Base-by-base conservation (phyloP, 1,140 invertebrate genomes). In the Ceratosolen solmsi region DNA sequence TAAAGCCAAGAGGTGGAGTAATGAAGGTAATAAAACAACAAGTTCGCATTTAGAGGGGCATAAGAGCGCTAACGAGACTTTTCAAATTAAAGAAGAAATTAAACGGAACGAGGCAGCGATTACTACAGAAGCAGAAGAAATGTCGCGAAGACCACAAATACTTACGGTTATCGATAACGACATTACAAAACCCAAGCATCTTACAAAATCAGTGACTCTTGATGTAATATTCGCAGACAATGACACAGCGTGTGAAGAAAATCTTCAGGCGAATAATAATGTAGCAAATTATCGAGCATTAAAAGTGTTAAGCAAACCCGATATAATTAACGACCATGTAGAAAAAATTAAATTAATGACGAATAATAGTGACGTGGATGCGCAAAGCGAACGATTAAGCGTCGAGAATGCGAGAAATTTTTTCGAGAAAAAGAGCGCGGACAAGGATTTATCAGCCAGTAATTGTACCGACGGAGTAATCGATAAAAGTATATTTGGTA, bases 401-500 rank as follows among this genome's bases (percentile, higher is more conserved):
- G 87, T 88, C 65, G 87, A 86, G 83, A 89, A 87, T 30, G 84
- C 87, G 65, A 90, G 86, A 81, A 90, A 87, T 81, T 88, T 88
- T 82, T 91, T 87, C 82, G 88, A 88, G 84, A 89, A 79, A 82
- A 91, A 91, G 84, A 92, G 75, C 87, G 86, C 20, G 84, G 92
- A 82, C 85, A 92, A 86, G n/a, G 86, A 86, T 87, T 15, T 15
- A 2, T 20, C 38, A 33, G 87, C 81, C 87, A 93, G 89, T 88
- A 91, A 79, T 84, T 92, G 88, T 87, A 93, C 88, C 89, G 92
- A 91, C 89, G 93, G 84, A 86, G 92, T 92, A 91, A 93, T 91
- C 36, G 92, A 93, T 83, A 54, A 46, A 13, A 93, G 86, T 75
- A 90, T 88, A 84, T 86, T 89, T 76, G 92, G 88, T 85, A 92